These are phyloP conservation scores for Diadema setosum DNA, from an alignment of 35 echinoderm and acorn worm species.

Conservation along the genomic window DNA sequence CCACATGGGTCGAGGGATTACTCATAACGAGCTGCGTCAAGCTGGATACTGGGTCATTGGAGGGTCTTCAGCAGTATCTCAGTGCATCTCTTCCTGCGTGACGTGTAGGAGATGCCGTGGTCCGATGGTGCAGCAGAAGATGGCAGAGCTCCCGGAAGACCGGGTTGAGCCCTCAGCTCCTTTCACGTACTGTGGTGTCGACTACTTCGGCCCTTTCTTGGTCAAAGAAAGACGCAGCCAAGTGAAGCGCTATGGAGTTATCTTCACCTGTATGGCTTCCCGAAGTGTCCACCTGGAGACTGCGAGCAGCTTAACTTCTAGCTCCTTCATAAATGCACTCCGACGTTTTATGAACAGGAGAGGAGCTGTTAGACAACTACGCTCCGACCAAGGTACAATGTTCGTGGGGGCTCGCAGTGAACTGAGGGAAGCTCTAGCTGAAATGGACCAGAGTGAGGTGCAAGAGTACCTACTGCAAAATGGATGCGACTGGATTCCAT, in stretches of 20 bases:
- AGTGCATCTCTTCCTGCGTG: conserved; percentile 35
- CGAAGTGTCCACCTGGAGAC: conserved; percentile 70
- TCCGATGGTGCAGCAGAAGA: conserved; percentile 42
- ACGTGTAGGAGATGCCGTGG: conserved; percentile 10
- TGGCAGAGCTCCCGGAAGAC: conserved; percentile 56
- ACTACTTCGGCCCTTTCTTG: conserved; percentile 68
- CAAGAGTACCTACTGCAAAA: conserved; percentile 4
- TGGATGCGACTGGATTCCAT: conserved; percentile 32
- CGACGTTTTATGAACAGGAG: conserved; percentile 56
- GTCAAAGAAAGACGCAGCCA: conserved; percentile 40
- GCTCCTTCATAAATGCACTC: conserved; percentile 59
- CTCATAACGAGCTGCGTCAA: conserved; percentile 32
- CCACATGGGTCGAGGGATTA: conserved; percentile 64
- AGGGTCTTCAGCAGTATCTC: conserved; percentile 43
- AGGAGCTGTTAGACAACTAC: conserved; percentile 59
- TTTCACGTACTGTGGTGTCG: conserved; percentile 70
- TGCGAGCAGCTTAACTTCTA: not conserved
- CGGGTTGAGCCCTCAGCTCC: conserved; percentile 20
- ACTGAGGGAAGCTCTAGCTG: conserved; percentile 26
- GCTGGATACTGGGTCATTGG: conserved; percentile 78
- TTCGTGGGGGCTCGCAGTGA: conserved; percentile 54
- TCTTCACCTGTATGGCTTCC: conserved; percentile 69
- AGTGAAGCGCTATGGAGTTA: conserved; percentile 66
- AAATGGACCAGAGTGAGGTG: conserved; percentile 36
- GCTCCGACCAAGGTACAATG: conserved; percentile 55